These are phyloP conservation scores for Yasuhikotakia modesta DNA, from an alignment of 2,797 vertebrate species.

Conservation along the genomic window DNA sequence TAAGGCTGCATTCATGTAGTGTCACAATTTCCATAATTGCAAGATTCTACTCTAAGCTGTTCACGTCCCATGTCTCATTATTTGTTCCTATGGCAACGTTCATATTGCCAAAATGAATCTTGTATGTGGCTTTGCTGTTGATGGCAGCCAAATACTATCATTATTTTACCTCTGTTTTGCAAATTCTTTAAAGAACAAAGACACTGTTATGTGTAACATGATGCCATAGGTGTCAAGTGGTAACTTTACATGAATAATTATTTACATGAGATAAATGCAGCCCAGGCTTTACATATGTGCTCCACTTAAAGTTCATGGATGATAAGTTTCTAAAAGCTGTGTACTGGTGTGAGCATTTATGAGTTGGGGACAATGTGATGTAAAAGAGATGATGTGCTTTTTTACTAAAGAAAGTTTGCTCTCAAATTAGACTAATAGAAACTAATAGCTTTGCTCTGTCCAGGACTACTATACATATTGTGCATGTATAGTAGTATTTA, in stretches of 20 bases:
- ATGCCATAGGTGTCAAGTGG: background rate
- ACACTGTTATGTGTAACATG: background rate
- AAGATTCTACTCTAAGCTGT: background rate
- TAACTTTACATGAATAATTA: background rate
- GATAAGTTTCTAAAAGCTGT: too few relatives aligned
- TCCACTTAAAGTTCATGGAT: too few relatives aligned
- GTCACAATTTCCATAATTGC: background rate
- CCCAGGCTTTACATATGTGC: background rate
- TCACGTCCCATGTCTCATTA: background rate
- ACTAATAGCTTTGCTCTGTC: too few relatives aligned
- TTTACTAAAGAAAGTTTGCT: too few relatives aligned
- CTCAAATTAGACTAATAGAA: too few relatives aligned
- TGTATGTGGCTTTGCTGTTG: background rate
- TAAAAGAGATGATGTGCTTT: too few relatives aligned
- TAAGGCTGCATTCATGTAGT: background rate
- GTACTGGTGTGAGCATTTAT: too few relatives aligned
- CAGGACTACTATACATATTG: too few relatives aligned
- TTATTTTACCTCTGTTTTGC: background rate
- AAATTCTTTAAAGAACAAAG: background rate
- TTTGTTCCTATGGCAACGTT: slow-evolving; percentile 3
- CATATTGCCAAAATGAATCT: background rate
- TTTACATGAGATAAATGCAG: background rate
- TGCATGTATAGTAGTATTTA: too few relatives aligned
- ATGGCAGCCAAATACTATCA: background rate
- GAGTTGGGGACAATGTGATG: too few relatives aligned